Conservation (phyloP, 2,888 invertebrate species). For the Scrobipalpa atriplicella region DNA sequence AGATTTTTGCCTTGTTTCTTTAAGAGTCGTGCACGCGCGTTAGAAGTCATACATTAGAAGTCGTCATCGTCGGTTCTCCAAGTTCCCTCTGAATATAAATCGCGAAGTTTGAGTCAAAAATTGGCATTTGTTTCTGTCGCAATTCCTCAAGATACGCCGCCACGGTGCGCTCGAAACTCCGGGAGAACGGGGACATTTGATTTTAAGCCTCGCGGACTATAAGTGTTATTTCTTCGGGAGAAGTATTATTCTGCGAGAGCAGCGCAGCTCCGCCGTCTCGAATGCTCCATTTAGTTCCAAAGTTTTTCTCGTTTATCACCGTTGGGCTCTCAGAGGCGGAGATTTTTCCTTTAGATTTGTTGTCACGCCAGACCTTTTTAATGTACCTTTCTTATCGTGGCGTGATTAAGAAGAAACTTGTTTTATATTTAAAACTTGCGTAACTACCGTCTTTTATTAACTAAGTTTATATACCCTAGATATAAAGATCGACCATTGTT, state of each 20-base stretch:
- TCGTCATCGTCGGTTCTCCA: conserved; percentile 1
- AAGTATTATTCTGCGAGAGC: conserved; percentile 81
- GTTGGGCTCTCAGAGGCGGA: conserved; percentile 81
- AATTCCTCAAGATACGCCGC: conserved; percentile 63
- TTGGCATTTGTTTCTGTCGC: conserved; percentile 61
- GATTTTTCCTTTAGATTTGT: conserved; percentile 84
- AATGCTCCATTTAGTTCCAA: conserved; percentile 83
- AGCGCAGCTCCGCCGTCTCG: conserved; percentile 79
- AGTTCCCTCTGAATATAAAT: conserved; percentile 35
- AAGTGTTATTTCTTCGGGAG: conserved; percentile 81
- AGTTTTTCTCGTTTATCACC: conserved; percentile 84
- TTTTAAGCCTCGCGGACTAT: conserved; percentile 82
- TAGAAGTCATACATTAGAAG: conserved; percentile 8
- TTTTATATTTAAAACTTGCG: conserved; percentile 50
- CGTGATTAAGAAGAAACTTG: conserved; percentile 74
- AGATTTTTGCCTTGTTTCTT: neutral
- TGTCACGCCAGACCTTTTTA: conserved; percentile 84
- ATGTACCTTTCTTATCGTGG: conserved; percentile 80
- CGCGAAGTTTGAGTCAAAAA: conserved; percentile 48
- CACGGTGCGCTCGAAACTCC: conserved; percentile 63
- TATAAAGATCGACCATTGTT: neutral
- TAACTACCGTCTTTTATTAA: conserved; percentile 35
- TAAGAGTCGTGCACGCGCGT: conserved; percentile 3
- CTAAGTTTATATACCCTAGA: conserved; percentile 11
- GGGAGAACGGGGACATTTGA: conserved; percentile 77